Base-by-base conservation (phyloP, 2,888 invertebrate genomes). In the Chironomus riparius region DNA sequence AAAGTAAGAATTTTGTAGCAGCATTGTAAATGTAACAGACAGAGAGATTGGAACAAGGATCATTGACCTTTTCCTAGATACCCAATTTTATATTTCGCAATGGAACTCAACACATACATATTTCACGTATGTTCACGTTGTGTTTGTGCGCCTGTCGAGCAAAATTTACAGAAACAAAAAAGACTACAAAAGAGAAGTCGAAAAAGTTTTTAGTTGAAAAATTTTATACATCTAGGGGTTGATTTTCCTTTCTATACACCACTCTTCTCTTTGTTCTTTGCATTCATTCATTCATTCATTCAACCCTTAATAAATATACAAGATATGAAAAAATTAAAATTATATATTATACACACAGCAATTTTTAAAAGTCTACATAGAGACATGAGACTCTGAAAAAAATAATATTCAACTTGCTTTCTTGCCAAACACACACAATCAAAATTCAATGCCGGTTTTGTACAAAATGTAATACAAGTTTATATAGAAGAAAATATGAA, bases 31-130 rank as follows among this genome's bases (percentile, higher is more conserved):
- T 65, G 72, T 28, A 68, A 65, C 74, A 74, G 74, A 74, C 65
- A 65, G 74, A 74, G 74, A 74, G 72, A 72, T 62, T 47, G 65
- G 48, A 18, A 50, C 24, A 73, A 74, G 74, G 74, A 74, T 74
- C 74, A 74, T 47, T 74, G 74, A 74, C 74, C 74, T 74, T 48
- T 74, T 74, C 74, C 74, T 74, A 74, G 68, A 65, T 74, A 74
- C 74, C 74, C 74, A 74, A 74, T 74, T 74, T 72, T n/a, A n/a
- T n/a, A n/a, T n/a, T 62, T 47, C 24, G 18, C 50, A 72, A 48
- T 28, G 24, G 21, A 47, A 68, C 65, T 22, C 50, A 65, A 65
- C 65, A 65, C 21, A 65, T 22, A 65, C 65, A 74, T 21, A 68
- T 56, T 18, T 56, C 56, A 15, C 38, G 38, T 38, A 38, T 10